Evolutionary conservation across 2,113 vertebrate genomes (phyloP).

Genomic region (Festucalex cinctus): DNA sequence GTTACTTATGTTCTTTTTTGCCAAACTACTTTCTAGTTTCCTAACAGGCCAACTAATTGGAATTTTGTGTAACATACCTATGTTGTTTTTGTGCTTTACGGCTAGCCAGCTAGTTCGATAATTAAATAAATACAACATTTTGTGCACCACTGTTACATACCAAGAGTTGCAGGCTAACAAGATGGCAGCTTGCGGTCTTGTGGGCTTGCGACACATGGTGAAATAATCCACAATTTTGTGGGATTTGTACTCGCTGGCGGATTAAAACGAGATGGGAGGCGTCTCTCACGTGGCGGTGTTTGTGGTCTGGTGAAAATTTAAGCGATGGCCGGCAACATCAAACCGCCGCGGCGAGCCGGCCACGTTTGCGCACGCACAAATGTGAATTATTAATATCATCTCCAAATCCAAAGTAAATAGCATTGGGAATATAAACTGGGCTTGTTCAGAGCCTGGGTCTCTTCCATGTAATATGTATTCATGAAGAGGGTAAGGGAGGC

Average conservation of each 20-base stretch:
- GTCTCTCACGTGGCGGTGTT: not conserved
- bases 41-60: no score
- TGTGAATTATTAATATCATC: slow-evolving; percentile 55
- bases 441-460: slow-evolving; percentile 37
- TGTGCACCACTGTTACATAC: not conserved
- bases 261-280: not conserved
- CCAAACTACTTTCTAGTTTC: no score
- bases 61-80: no score
- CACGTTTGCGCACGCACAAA: not conserved
- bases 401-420: slow-evolving; percentile 54
- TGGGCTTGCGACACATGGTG: not conserved
- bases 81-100: no score
- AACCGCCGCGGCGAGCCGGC: slow-evolving; percentile 31
- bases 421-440: slow-evolving; percentile 52
- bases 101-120: not conserved
- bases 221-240: not conserved
- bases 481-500: slow-evolving; percentile 59
- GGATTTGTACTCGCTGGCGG: not conserved
- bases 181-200: not conserved
- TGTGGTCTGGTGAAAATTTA: not conserved
- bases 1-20: no score
- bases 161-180: not conserved
- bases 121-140: not conserved
- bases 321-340: slow-evolving; percentile 23
- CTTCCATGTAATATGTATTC: slow-evolving; percentile 69